Percentiles rank a stretch among this genome's conserved stretches.
Conservation (phyloP, 2,888 invertebrate species). For the Neelides folsomi region DNA sequence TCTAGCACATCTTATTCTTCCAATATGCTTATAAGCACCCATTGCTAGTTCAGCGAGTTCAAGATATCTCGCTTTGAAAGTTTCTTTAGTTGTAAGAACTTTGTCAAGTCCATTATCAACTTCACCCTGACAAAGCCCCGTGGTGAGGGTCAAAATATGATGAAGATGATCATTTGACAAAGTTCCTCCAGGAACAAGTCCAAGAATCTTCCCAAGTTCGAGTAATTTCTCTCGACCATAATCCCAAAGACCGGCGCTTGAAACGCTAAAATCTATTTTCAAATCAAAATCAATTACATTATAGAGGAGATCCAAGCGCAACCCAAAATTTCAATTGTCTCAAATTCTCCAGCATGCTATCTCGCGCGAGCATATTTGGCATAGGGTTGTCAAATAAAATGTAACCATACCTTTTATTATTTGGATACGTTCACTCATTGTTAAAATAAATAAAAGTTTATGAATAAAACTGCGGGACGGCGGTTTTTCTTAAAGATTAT, state of each 20-base stretch:
- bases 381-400: too few relatives aligned
- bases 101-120: slow-evolving; percentile 12
- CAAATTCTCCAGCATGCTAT: too few relatives aligned
- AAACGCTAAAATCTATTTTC: slow-evolving; percentile 43
- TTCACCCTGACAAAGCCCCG: slow-evolving; percentile 49
- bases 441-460: too few relatives aligned
- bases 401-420: too few relatives aligned
- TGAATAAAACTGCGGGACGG: too few relatives aligned
- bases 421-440: too few relatives aligned
- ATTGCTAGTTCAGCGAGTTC: slow-evolving; percentile 83
- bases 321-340: too few relatives aligned
- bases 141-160: slow-evolving; percentile 73
- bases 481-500: too few relatives aligned
- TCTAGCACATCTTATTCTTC: slow-evolving; percentile 66
- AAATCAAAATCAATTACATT: too few relatives aligned
- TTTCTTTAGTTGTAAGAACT: slow-evolving; percentile 51
- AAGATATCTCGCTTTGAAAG: slow-evolving; percentile 60
- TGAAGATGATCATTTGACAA: slow-evolving; percentile 80
- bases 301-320: too few relatives aligned
- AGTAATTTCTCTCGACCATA: slow-evolving; percentile 74
- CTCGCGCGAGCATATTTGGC: too few relatives aligned
- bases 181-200: slow-evolving; percentile 67
- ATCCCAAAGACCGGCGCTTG: slow-evolving; percentile 75
- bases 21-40: slow-evolving; percentile 91
- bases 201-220: slow-evolving; percentile 76